phyloP scores from a whole-genome alignment of 1,140 invertebrate species.

The Calliphora vicina region DNA sequence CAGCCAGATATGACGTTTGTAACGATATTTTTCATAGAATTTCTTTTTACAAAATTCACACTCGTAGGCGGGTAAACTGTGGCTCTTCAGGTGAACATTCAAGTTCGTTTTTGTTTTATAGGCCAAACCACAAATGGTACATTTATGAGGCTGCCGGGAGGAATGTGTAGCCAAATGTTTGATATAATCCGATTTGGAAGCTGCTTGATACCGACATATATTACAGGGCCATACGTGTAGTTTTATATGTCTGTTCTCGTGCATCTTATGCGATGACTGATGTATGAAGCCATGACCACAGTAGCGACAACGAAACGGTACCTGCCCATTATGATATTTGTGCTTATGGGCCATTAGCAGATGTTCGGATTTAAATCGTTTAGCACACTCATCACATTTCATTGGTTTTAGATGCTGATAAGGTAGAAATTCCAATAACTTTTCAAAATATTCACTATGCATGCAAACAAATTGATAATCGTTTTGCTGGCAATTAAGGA shows the following conservation, averaged over 20 bases:
- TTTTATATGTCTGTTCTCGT: conserved; percentile 28
- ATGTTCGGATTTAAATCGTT: conserved; percentile 24
- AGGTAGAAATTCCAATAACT: conserved; percentile 23
- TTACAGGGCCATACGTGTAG: conserved; percentile 11
- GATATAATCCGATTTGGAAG: conserved; percentile 30
- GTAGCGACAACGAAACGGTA: conserved; percentile 14
- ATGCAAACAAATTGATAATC: not conserved
- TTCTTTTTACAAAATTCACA: conserved; percentile 25
- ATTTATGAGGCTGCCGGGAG: conserved; percentile 4
- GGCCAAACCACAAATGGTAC: conserved; percentile 14
- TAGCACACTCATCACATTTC: conserved; percentile 14
- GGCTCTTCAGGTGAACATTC: conserved; percentile 25
- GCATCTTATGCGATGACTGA: conserved; percentile 23
- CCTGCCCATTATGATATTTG: conserved; percentile 8
- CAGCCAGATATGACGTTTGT: conserved; percentile 30
- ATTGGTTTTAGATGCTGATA: conserved; percentile 16
- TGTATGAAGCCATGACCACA: conserved; percentile 29
- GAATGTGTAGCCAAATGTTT: conserved; percentile 31
- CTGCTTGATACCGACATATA: not conserved
- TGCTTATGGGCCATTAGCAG: conserved; percentile 20
- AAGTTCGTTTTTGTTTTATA: conserved; percentile 35
- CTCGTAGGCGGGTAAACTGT: conserved; percentile 5
- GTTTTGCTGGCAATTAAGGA: not conserved
- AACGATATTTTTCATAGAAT: conserved; percentile 36
- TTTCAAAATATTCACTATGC: conserved; percentile 27